Base-by-base conservation (phyloP, 2,797 vertebrate genomes). In the Lagodon rhomboides region DNA sequence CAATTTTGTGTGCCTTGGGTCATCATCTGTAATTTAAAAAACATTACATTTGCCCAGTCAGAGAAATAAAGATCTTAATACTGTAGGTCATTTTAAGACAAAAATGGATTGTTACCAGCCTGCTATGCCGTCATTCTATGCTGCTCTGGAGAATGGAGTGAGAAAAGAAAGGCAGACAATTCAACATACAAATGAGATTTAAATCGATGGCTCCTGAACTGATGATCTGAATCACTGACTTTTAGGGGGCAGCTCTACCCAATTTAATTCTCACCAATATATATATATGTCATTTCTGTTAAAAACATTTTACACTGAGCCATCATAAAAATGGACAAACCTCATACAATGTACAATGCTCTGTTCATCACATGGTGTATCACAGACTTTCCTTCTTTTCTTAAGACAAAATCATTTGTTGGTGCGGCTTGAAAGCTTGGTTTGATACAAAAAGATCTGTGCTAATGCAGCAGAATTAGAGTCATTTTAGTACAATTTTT, bases 401-500 rank as follows among this genome's bases (percentile, higher is more conserved):
- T n/a, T n/a, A 2, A 16, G 22, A 15, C 51, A 53, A 18, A 15
- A 38, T 58, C 3, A 34, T 11, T 61, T 61, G 30, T 20, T 55
- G 23, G 9, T 34, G 27, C 4, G 11, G 30, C 27, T 25, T 1
- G 18, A 41, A 61, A 61, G 12, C 38, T 43, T 61, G n/a, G 20
- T 15, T 15, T 61, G 12, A 41, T 60, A 41, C 12, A 22, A 61
- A 15, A 22, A 38, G 1, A 61, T 61, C n/a, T 22, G 13, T 22
- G 13, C 59, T 61, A 61, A 61, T 22, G 59, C 18, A 43, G n/a
- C 34, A 22, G n/a, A 34, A 30, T 16, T 15, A 20, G 30, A n/a
- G 34, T 41, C n/a, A 23, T 16, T 44, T 62, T 25, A 46, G 62
- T 15, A 59, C 10, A 46, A 67, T 76, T 80, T 85, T 34, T 84